These are phyloP conservation scores for Dicyrtoma fusca DNA, from an alignment of 2,888 invertebrate species.

Conservation along the genomic window DNA sequence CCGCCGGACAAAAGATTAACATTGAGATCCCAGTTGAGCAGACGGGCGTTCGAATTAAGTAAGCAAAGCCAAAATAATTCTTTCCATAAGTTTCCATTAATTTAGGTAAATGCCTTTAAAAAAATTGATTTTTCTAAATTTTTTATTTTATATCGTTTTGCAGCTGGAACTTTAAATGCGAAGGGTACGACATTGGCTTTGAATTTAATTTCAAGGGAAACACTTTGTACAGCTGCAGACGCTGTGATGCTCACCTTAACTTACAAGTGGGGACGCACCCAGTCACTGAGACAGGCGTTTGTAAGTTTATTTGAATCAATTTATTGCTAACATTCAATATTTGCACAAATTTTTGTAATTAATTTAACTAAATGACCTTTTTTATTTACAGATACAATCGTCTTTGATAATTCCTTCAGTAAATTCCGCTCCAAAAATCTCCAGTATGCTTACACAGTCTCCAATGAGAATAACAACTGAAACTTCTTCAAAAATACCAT, in stretches of 20 bases:
- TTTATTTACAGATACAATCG: constrained; percentile 27
- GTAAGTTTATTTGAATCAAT: constrained; percentile 4
- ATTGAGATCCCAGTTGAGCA: constrained; percentile 12
- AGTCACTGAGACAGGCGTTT: neutral
- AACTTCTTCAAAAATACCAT: neutral
- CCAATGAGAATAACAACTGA: neutral
- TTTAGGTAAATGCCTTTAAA: no score
- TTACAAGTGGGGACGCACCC: constrained; percentile 12
- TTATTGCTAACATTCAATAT: neutral
- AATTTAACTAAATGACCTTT: neutral
- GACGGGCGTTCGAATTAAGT: neutral
- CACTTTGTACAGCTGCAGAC: neutral
- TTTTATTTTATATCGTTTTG: neutral
- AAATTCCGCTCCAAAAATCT: constrained; percentile 26
- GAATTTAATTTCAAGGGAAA: neutral
- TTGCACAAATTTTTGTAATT: neutral
- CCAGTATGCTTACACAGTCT: constrained; percentile 10
- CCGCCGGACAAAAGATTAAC: constrained; percentile 12
- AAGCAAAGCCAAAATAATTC: no score
- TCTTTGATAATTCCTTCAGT: constrained; percentile 31
- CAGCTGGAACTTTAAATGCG: constrained; percentile 34
- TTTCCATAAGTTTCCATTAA: no score
- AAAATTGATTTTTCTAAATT: neutral
- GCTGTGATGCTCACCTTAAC: constrained; percentile 23
- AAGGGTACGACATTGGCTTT: constrained; percentile 30